Conservation (phyloP, 2,797 vertebrate genomes). For the Picus viridis region DNA sequence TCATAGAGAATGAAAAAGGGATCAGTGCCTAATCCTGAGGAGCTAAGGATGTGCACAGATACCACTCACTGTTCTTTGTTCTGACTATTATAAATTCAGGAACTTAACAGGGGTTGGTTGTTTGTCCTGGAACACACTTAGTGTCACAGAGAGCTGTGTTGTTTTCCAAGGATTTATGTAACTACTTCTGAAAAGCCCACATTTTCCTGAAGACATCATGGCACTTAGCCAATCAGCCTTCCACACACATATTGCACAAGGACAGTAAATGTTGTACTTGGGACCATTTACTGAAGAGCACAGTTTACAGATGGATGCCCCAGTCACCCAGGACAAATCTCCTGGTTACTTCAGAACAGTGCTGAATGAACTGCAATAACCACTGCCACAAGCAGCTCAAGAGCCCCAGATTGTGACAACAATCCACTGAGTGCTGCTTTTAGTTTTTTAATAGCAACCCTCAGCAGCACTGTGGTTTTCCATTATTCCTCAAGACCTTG, state of each 20-base stretch:
- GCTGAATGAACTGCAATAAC: conserved; percentile 41
- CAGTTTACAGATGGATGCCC: not conserved
- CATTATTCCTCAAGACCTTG: not conserved
- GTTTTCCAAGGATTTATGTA: not conserved
- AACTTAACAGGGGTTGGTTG: not conserved
- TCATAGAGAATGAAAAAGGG: not conserved
- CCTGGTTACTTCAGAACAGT: not conserved
- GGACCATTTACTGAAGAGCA: not conserved
- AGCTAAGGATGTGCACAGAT: not conserved
- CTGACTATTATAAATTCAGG: not conserved
- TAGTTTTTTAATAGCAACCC: not conserved
- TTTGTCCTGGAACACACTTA: not conserved
- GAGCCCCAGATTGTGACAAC: not conserved
- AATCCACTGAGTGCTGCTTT: not conserved
- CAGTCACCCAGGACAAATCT: not conserved
- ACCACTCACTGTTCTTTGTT: not conserved
- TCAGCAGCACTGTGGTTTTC: not conserved
- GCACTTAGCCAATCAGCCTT: not conserved
- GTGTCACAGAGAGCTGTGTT: not conserved
- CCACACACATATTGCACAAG: not conserved
- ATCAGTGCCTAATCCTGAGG: not conserved
- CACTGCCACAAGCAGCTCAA: not conserved
- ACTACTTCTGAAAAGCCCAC: not conserved
- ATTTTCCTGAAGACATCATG: not conserved
- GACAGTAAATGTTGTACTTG: not conserved